Base-by-base conservation (phyloP, 2,113 vertebrate genomes). In the Oreochromis aureus region DNA sequence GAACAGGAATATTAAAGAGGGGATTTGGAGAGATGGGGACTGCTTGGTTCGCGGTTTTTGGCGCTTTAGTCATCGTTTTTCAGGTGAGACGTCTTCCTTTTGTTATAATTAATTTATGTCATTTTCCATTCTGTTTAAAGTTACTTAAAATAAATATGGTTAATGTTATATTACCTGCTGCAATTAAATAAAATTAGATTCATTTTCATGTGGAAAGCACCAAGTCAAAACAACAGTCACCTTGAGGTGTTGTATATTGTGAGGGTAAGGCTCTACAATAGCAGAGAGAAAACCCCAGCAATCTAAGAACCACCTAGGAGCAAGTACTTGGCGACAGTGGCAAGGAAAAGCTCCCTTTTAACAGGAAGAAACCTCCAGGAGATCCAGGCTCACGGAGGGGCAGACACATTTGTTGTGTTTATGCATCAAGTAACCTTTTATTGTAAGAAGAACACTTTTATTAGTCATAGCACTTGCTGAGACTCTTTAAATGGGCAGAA, bases 1-100 rank as follows among this genome's bases (percentile, higher is more conserved):
- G 30, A 73, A 1, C n/a, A 59, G 24, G 53, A 39, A 9, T n/a
- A 27, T 10, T 16, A 5, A 32, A 1, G 7, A 9, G 6, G 39
- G 54, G 59, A 22, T 24, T 61, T 9, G 11, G 3, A 9, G 89
- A 51, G 46, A 95, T 95, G 95, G 94, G 91, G 81, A 61, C 81
- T 66, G 81, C 86, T 63, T 6, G 81, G 41, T 66, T 92, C 18
- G 80, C 89, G 41, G 80, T 90, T 63, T 87, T 88, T 27, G 89
- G 80, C 39, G n/a, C 92, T 73, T 73, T 95, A 11, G 1, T 94
- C 66, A 18, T 92, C 19, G 32, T 92, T 78, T 85, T 95, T 10
- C 95, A 96, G 95, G 96, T 97, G 69, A 94, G 93, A 59, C 48
- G 86, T 54, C 34, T 48, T 30, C 5, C 16, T 48, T 41, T 66